phyloP scores from a whole-genome alignment of 1,140 invertebrate genomes.

The Lerema accius region DNA sequence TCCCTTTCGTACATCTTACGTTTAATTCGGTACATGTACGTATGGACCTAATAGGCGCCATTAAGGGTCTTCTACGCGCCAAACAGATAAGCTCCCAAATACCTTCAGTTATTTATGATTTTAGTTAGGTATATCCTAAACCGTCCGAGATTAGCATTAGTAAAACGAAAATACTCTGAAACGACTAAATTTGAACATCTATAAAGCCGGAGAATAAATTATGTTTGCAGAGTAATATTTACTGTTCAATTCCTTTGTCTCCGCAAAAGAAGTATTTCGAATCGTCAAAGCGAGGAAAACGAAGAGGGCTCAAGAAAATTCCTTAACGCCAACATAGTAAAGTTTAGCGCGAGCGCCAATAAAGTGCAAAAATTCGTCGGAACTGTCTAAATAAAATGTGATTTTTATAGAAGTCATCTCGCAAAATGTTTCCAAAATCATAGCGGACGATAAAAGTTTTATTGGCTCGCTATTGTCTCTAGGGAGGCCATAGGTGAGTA shows the following conservation, averaged over 20 bases:
- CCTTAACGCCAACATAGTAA: constrained; percentile 51
- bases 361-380: constrained; percentile 60
- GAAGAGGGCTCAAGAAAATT: constrained; percentile 46
- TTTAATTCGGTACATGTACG: not conserved
- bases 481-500: constrained; percentile 62
- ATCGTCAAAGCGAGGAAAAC: constrained; percentile 29
- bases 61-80: constrained; percentile 43
- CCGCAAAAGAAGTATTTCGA: constrained; percentile 26
- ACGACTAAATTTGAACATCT: constrained; percentile 32
- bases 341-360: constrained; percentile 57
- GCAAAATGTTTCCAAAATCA: constrained; percentile 79
- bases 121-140: constrained; percentile 41
- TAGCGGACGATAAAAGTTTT: constrained; percentile 80
- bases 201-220: constrained; percentile 28
- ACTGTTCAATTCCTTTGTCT: constrained; percentile 32
- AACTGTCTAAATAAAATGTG: constrained; percentile 72
- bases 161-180: constrained; percentile 35
- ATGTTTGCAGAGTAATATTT: constrained; percentile 27
- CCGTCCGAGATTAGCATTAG: constrained; percentile 41
- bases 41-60: constrained; percentile 38
- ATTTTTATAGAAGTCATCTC: constrained; percentile 79
- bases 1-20: not conserved
- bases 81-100: constrained; percentile 44
- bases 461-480: constrained; percentile 76
- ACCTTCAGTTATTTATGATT: constrained; percentile 47